A percentile compares a stretch with the other conserved stretches of the same genome.
Conservation (phyloP, 2,888 invertebrate genomes). For the Leptinotarsa tumamoca region DNA sequence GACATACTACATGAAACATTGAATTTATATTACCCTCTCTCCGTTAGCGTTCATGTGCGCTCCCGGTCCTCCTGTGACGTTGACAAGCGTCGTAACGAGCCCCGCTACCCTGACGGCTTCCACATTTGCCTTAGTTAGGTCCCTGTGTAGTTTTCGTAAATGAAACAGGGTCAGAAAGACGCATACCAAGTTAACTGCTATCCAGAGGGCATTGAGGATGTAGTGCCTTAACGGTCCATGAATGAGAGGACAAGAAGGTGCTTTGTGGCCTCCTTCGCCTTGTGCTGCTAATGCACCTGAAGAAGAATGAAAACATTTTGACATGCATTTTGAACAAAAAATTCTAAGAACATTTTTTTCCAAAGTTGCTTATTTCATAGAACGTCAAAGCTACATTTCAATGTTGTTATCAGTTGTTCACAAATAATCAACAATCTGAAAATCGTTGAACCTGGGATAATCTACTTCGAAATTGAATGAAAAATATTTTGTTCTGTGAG, state of each 20-base stretch:
- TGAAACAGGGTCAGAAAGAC: slow-evolving; percentile 86
- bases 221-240: slow-evolving; percentile 91
- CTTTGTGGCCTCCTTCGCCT: slow-evolving; percentile 80
- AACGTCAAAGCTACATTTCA: too few relatives aligned
- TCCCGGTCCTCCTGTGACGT: slow-evolving; percentile 77
- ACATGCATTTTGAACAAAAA: not conserved
- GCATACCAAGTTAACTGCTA: slow-evolving; percentile 88
- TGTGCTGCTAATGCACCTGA: slow-evolving; percentile 85
- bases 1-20: not conserved
- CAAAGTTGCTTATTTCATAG: too few relatives aligned
- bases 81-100: slow-evolving; percentile 85
- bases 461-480: too few relatives aligned
- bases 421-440: too few relatives aligned
- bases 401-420: too few relatives aligned
- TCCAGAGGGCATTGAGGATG: slow-evolving; percentile 91
- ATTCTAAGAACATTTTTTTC: too few relatives aligned
- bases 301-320: slow-evolving; percentile 22
- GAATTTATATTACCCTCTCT: slow-evolving; percentile 44
- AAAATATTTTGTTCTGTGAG: too few relatives aligned
- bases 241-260: slow-evolving; percentile 87
- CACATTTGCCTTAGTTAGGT: slow-evolving; percentile 85
- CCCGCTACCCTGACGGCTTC: slow-evolving; percentile 87
- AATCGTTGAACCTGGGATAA: too few relatives aligned
- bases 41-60: slow-evolving; percentile 61
- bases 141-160: slow-evolving; percentile 83